Conservation (phyloP, 2,888 invertebrate genomes). For the Epiperipatus broadwayi region DNA sequence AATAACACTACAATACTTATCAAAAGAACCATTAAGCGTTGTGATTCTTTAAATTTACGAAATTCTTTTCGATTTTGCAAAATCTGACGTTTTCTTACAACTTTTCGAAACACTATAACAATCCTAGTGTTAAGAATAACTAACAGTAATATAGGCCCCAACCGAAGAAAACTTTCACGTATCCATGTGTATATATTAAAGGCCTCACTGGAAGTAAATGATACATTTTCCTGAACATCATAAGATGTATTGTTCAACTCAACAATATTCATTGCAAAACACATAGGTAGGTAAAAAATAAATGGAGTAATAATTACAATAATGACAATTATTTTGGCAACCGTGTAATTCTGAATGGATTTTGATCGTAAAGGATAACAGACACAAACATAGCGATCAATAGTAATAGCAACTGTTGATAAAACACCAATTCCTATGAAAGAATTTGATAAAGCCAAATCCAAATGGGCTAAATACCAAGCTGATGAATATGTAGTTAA, state of each 20-base stretch:
- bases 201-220: conserved; percentile 19
- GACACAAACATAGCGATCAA: conserved; percentile 33
- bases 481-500: conserved; percentile 22
- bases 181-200: conserved; percentile 29
- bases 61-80: no score
- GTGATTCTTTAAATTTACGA: conserved; percentile 31
- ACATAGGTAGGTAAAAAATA: conserved; percentile 29
- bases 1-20: conserved; percentile 33
- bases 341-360: conserved; percentile 25
- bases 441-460: conserved; percentile 32
- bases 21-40: conserved; percentile 30
- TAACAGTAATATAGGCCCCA: conserved; percentile 32
- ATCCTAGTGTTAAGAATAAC: conserved; percentile 32
- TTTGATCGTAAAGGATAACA: conserved; percentile 29
- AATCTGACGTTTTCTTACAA: conserved; percentile 28
- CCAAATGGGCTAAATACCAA: conserved; percentile 32
- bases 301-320: conserved; percentile 27
- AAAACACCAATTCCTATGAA: conserved; percentile 35
- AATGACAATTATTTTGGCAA: conserved; percentile 27
- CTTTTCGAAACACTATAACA: conserved; percentile 30
- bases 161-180: conserved; percentile 30
- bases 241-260: conserved; percentile 15
- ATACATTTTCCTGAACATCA: conserved; percentile 21
- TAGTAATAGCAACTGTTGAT: conserved; percentile 33
- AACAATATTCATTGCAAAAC: conserved; percentile 26